These are phyloP conservation scores for Pterophyllum scalare DNA, from an alignment of 2,113 vertebrate genomes.

Conservation along the genomic window DNA sequence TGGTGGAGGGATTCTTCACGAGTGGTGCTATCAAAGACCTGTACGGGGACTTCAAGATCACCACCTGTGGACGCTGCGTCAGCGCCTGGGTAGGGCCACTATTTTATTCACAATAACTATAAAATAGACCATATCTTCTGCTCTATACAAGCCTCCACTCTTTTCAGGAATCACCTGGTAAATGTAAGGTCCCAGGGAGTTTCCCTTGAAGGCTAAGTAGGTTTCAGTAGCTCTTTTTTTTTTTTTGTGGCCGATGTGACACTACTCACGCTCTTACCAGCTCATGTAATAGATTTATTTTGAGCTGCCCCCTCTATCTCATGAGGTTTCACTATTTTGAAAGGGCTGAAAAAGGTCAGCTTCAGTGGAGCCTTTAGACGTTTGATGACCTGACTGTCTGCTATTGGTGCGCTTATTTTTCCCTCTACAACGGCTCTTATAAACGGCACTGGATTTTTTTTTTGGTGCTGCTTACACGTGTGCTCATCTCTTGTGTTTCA, in stretches of 20 bases:
- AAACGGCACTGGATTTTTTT: neutral
- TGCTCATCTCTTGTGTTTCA: neutral
- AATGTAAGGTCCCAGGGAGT: neutral
- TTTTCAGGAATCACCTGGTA: neutral
- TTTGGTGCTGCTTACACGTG: neutral
- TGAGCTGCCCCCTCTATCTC: neutral
- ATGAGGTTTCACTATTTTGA: constrained; percentile 3
- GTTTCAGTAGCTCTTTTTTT: neutral
- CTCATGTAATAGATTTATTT: neutral
- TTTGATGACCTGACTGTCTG: neutral
- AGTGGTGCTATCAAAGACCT: constrained; percentile 98
- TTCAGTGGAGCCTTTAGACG: neutral
- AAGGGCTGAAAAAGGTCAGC: neutral
- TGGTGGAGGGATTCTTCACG: constrained; percentile 99
- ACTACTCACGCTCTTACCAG: neutral
- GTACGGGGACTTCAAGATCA: constrained; percentile 99
- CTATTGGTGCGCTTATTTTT: neutral
- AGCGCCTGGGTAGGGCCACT: constrained; percentile 92
- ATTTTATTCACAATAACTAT: neutral
- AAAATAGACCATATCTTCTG: neutral
- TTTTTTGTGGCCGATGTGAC: neutral
- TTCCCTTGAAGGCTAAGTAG: neutral
- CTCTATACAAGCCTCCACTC: neutral
- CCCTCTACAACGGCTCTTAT: neutral
- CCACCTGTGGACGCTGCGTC: constrained; percentile 96